phyloP scores from a whole-genome alignment of 2,113 vertebrate species.

The Hucho hucho region DNA sequence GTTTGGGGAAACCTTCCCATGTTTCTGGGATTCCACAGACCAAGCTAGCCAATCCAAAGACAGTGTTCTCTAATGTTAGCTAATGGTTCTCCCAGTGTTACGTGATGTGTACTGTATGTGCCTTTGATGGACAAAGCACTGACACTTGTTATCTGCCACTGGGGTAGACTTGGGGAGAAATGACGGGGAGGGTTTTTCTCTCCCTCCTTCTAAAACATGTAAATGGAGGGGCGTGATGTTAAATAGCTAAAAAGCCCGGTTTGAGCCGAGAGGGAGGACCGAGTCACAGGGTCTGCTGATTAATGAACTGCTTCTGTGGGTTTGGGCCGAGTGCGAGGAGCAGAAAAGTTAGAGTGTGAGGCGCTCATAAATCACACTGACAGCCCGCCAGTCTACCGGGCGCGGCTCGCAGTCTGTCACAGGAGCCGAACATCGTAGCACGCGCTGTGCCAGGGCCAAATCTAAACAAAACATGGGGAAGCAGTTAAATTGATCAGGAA shows the following conservation, averaged over 20 bases:
- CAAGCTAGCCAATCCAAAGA: too few relatives aligned
- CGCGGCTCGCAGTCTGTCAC: conserved; percentile 76
- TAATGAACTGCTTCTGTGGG: conserved; percentile 8
- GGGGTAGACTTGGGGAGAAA: too few relatives aligned
- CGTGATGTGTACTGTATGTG: too few relatives aligned
- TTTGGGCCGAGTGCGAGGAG: background rate
- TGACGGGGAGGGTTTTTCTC: background rate
- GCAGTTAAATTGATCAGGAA: conserved; percentile 92
- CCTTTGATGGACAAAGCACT: too few relatives aligned
- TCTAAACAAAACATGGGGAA: conserved; percentile 85
- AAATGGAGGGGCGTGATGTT: background rate
- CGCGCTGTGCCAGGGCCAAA: conserved; percentile 62
- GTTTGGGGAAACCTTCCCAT: too few relatives aligned
- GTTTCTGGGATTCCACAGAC: too few relatives aligned
- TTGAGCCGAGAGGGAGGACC: background rate
- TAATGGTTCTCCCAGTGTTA: too few relatives aligned
- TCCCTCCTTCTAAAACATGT: background rate
- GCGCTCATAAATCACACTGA: conserved; percentile 96
- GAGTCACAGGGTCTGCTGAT: background rate
- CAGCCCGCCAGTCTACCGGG: conserved; percentile 78
- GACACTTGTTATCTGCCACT: background rate
- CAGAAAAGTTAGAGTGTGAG: conserved; percentile 82
- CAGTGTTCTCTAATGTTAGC: too few relatives aligned
- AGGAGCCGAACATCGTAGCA: conserved; percentile 41
- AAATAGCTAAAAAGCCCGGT: background rate